Evolutionary conservation across 2,888 invertebrate genomes (phyloP).

Genomic region (Chelonus formosanus): DNA sequence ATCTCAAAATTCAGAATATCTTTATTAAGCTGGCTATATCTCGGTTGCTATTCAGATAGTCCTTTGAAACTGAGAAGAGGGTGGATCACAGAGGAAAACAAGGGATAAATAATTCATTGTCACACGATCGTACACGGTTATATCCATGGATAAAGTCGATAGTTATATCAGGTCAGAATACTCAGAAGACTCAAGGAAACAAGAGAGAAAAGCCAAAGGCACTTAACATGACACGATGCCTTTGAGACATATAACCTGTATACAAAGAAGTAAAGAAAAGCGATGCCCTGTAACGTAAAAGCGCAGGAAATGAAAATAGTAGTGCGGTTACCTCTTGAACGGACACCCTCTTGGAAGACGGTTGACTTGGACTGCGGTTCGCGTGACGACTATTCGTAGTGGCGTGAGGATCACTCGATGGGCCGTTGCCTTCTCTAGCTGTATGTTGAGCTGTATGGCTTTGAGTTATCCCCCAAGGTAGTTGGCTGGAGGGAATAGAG

Average conservation of each 20-base stretch:
- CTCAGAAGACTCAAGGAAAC: not conserved
- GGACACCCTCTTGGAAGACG: constrained; percentile 23
- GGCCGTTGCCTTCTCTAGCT: constrained; percentile 26
- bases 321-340: constrained; percentile 40
- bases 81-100: constrained; percentile 16
- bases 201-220: not conserved
- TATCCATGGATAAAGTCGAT: not conserved
- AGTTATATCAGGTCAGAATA: not conserved
- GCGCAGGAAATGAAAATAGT: constrained; percentile 45
- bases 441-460: constrained; percentile 4
- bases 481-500: constrained; percentile 27
- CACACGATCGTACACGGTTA: constrained; percentile 20
- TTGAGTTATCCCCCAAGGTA: constrained; percentile 18
- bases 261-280: not conserved
- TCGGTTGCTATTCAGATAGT: not conserved
- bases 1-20: no score
- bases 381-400: constrained; percentile 45
- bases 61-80: not conserved
- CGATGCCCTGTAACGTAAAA: constrained; percentile 39
- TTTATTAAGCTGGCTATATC: no score
- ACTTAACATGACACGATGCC: not conserved
- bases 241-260: not conserved
- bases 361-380: constrained; percentile 40
- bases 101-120: constrained; percentile 36
- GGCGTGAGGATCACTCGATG: constrained; percentile 43